phyloP scores from a whole-genome alignment of 2,113 vertebrate genomes.

The Oreochromis aureus region DNA sequence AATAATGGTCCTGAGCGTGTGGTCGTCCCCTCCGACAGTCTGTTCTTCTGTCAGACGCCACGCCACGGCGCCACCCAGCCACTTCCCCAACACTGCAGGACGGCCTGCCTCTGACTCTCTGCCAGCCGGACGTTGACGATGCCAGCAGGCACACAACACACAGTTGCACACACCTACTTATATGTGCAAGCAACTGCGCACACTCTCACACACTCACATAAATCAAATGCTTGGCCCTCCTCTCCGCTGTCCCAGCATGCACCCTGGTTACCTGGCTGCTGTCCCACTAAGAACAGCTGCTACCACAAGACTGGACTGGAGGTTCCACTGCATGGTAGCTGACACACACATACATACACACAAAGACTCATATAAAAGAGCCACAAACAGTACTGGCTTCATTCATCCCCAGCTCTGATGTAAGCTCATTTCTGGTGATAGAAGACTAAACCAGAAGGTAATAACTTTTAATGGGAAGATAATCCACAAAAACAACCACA shows the following conservation, averaged over 20 bases:
- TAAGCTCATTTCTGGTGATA: neutral
- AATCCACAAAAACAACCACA: neutral
- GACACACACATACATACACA: neutral
- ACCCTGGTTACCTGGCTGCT: conserved; percentile 46
- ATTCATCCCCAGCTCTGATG: neutral
- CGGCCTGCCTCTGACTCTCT: neutral
- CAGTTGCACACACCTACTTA: conserved; percentile 28
- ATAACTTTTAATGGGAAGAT: neutral
- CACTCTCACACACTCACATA: conserved; percentile 18
- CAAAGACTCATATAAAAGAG: neutral
- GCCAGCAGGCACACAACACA: conserved; percentile 25
- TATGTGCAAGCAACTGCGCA: neutral
- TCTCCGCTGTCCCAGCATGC: conserved; percentile 46
- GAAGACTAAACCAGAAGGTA: neutral
- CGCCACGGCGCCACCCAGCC: neutral
- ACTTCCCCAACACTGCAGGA: conserved; percentile 22
- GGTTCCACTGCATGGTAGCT: conserved; percentile 22
- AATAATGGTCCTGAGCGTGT: conserved; percentile 20
- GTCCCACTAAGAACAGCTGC: conserved; percentile 59
- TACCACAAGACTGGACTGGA: conserved; percentile 22
- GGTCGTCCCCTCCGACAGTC: conserved; percentile 16
- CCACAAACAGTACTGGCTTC: neutral
- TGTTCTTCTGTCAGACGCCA: conserved; percentile 38
- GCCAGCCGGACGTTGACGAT: conserved; percentile 8
- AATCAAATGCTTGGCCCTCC: conserved; percentile 41